These are phyloP conservation scores for Rhabditoides inermis DNA, from an alignment of 2,888 invertebrate genomes.

Conservation along the genomic window DNA sequence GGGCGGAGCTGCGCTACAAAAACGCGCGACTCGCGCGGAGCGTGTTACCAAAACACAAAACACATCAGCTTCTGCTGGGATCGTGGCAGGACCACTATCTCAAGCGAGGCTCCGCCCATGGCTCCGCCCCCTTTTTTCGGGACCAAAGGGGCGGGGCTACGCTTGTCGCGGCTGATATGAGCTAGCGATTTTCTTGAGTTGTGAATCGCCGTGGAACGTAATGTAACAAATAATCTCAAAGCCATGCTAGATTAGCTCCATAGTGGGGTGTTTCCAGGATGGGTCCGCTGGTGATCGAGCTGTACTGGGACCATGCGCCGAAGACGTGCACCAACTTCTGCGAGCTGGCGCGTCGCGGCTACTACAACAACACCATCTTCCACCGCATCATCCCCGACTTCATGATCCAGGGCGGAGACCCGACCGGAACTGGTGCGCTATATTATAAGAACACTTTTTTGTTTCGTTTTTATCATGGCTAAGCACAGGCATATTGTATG, in stretches of 20 bases:
- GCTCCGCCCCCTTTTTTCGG: too few species aligned
- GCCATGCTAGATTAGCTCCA: neutral
- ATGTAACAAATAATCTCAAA: too few species aligned
- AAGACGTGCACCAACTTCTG: conserved; percentile 93
- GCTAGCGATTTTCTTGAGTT: too few species aligned
- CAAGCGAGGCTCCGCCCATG: too few species aligned
- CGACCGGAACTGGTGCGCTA: conserved; percentile 74
- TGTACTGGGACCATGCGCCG: conserved; percentile 99
- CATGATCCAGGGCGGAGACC: conserved; percentile 73
- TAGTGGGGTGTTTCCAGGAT: conserved; percentile 57
- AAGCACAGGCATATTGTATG: neutral
- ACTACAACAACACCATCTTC: conserved; percentile 90
- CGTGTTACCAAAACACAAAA: too few species aligned
- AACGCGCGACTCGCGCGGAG: too few species aligned
- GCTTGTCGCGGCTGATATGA: too few species aligned
- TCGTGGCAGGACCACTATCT: too few species aligned
- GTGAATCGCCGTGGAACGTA: too few species aligned
- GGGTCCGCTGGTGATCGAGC: conserved; percentile 81
- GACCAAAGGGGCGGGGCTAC: too few species aligned
- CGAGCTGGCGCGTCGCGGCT: conserved; percentile 67
- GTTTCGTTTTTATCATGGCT: neutral
- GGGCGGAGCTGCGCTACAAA: too few species aligned
- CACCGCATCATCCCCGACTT: conserved; percentile 79
- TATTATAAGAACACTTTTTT: neutral
- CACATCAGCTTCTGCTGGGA: too few species aligned